Evolutionary conservation across 2,797 vertebrate species (phyloP).

Genomic region (Scolopax bukidnonensis): DNA sequence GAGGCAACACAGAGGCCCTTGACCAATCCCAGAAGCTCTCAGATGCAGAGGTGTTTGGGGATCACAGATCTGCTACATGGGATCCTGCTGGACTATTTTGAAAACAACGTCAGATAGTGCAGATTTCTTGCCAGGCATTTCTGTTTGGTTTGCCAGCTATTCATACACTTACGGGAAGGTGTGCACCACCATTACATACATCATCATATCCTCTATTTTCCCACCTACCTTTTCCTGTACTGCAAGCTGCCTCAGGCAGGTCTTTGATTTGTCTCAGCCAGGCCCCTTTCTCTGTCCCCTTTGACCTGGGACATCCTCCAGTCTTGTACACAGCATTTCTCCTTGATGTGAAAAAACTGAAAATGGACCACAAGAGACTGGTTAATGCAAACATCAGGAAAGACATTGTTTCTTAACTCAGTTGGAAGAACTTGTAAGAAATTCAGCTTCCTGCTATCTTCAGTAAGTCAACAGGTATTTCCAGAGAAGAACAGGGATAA

Average conservation of each 20-base stretch:
- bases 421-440: not conserved
- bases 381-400: not conserved
- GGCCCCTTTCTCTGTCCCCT: not conserved
- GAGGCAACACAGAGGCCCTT: not conserved
- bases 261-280: not conserved
- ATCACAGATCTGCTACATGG: not conserved
- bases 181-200: rapidly evolving
- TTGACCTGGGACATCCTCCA: not conserved
- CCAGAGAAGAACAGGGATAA: not conserved
- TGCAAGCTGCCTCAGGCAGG: rapidly evolving
- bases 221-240: not conserved
- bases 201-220: not conserved
- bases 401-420: not conserved
- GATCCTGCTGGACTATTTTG: not conserved
- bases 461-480: not conserved
- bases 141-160: not conserved
- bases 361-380: not conserved
- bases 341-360: not conserved
- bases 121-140: not conserved
- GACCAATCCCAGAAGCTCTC: not conserved
- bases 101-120: not conserved
- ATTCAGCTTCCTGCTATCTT: not conserved
- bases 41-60: not conserved
- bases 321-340: rapidly evolving
- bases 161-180: rapidly evolving